These are phyloP conservation scores for Phengaris arion DNA, from an alignment of 2,888 invertebrate genomes.

Conservation along the genomic window DNA sequence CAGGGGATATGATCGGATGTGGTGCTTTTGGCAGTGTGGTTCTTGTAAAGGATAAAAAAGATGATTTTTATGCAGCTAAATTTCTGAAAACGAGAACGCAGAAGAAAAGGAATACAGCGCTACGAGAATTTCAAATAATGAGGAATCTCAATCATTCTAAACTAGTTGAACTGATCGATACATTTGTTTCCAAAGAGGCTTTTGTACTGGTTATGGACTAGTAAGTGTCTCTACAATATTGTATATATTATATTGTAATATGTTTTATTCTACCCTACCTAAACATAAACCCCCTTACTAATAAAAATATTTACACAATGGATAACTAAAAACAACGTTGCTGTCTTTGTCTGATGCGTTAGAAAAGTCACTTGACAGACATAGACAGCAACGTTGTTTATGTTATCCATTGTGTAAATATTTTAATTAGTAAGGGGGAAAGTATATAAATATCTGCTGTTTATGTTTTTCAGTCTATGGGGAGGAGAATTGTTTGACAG, in stretches of 20 bases:
- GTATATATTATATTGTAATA: background rate
- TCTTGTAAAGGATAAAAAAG: constrained; percentile 38
- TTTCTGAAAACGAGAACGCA: constrained; percentile 86
- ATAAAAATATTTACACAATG: too few relatives aligned
- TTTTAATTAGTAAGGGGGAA: background rate
- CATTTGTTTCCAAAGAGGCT: constrained; percentile 53
- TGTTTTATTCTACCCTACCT: background rate
- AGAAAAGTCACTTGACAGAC: too few relatives aligned
- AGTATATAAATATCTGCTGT: background rate
- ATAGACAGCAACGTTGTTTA: too few relatives aligned
- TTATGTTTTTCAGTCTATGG: constrained; percentile 83
- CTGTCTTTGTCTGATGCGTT: too few relatives aligned
- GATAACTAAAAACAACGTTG: too few relatives aligned
- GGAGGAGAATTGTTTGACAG: constrained; percentile 97
- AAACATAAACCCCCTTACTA: too few relatives aligned
- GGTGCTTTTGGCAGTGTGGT: constrained; percentile 47
- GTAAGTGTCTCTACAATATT: constrained; percentile 79
- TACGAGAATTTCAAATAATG: constrained; percentile 93
- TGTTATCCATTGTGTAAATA: too few relatives aligned
- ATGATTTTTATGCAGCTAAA: constrained; percentile 88
- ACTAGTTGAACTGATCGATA: constrained; percentile 81
- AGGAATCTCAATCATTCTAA: constrained; percentile 90
- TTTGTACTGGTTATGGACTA: constrained; percentile 94
- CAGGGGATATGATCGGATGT: constrained; percentile 42
- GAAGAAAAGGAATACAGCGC: constrained; percentile 86